Evolutionary conservation across 1,140 invertebrate species (phyloP), one percentile per base, ranked within the genome.

Genomic region (Euwallacea fornicatus): DNA sequence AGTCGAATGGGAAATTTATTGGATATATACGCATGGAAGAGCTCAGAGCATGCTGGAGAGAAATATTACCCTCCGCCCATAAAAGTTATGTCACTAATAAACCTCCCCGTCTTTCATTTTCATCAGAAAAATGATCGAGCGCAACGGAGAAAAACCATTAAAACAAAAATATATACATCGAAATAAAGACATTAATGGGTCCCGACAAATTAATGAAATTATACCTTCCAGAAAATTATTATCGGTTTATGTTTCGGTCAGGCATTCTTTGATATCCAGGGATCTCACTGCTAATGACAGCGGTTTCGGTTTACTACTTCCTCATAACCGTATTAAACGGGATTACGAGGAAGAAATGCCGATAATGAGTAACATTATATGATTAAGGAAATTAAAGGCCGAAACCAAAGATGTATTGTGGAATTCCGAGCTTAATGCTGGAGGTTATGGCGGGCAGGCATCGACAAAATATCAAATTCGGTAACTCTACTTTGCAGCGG

Each of bases 151-250:
- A 71, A 58, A 71, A 42, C 63, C 44, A 66, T 71, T 71, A 71
- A 71, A 71, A 71, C 54, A 53, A 71, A 71, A 71, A 60, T 65
- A 66, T 71, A 42, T 44, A 54, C 63, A 46, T 53, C 56, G 15
- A 44, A 58, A 64, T 64, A 70, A 70, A 64, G 61, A 70, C 61
- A 58, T 70, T 64, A 71, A 71, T 71, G 69, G 69, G 59, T 66
- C 47, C 56, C 66, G 69, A 66, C 69, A 71, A 66, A 71, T 66
- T 71, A 71, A 71, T 71, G 55, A 63, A 71, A 71, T 71, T 71
- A 71, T 71, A 66, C 54, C 62, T 71, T 64, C 62, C 63, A 66
- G 53, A 65, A 66, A 71, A 65, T 70, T 63, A 70, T 70, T 70
- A 70, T 70, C 59, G 61, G 68, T 70, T 70, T 63, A 55, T 69